These are phyloP conservation scores for Drosophila bunnanda DNA, from an alignment of 2,888 invertebrate species.

Conservation along the genomic window DNA sequence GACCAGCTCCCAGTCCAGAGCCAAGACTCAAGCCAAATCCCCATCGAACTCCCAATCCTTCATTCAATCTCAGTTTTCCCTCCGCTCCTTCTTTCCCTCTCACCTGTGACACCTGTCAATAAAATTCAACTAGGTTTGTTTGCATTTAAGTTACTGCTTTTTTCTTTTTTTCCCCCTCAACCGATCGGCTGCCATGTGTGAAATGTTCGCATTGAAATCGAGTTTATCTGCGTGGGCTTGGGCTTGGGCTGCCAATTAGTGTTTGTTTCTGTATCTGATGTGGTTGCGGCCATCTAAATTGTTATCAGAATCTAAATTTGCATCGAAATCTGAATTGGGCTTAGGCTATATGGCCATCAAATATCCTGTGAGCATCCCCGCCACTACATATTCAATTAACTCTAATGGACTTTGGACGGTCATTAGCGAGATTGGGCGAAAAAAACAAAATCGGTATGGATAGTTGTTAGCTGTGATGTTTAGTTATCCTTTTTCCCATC, in stretches of 20 bases:
- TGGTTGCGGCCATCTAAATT: slow-evolving; percentile 34
- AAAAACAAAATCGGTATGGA: neutral
- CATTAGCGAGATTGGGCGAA: slow-evolving; percentile 27
- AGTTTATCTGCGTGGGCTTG: slow-evolving; percentile 31
- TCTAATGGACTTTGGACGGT: slow-evolving; percentile 64
- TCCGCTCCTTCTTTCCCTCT: neutral
- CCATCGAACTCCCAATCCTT: slow-evolving; percentile 6
- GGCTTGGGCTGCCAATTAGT: slow-evolving; percentile 39
- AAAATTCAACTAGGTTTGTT: slow-evolving; percentile 26
- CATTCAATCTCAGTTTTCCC: slow-evolving; percentile 19
- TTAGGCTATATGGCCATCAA: slow-evolving; percentile 33
- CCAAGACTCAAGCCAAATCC: slow-evolving; percentile 3
- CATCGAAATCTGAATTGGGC: slow-evolving; percentile 42
- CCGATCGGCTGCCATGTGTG: slow-evolving; percentile 6
- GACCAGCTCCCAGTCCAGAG: slow-evolving; percentile 4
- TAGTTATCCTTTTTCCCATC: neutral
- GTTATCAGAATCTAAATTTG: slow-evolving; percentile 38
- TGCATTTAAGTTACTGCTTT: slow-evolving; percentile 5
- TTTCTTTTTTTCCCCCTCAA: neutral
- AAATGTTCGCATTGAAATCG: slow-evolving; percentile 14
- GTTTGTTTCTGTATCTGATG: slow-evolving; percentile 36
- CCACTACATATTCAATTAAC: slow-evolving; percentile 72
- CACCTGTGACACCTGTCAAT: slow-evolving; percentile 37
- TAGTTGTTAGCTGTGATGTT: neutral
- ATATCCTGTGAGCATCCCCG: slow-evolving; percentile 16